Conservation (phyloP, 2,797 vertebrate genomes). For the Bryconaethiops microstoma region DNA sequence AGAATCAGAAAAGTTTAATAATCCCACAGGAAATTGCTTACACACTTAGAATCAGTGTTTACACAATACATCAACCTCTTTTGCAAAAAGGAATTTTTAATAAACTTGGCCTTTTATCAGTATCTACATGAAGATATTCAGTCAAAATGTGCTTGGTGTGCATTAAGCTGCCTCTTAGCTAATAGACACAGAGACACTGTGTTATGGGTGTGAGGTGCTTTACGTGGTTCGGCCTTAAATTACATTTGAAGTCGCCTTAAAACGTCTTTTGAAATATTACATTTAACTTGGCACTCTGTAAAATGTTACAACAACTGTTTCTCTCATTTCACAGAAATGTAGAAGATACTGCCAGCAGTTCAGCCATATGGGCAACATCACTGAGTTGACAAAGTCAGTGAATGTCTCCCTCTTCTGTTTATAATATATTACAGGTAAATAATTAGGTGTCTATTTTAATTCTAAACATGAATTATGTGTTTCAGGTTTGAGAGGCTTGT, state of each 20-base stretch:
- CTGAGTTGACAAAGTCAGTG: slow-evolving; percentile 36
- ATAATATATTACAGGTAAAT: not conserved
- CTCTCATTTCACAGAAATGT: slow-evolving; percentile 19
- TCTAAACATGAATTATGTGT: not conserved
- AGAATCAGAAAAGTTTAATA: too few relatives aligned
- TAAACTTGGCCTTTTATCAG: too few relatives aligned
- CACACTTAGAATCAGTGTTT: too few relatives aligned
- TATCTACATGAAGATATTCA: too few relatives aligned
- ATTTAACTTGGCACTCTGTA: not conserved
- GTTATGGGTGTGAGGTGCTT: too few relatives aligned
- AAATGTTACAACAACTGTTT: not conserved
- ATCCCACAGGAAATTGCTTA: too few relatives aligned
- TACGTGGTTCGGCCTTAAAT: too few relatives aligned
- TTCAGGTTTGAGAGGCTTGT: slow-evolving; percentile 43
- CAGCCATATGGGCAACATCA: slow-evolving; percentile 42
- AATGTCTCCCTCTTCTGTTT: not conserved
- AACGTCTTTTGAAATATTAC: not conserved
- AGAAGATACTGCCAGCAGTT: slow-evolving; percentile 36
- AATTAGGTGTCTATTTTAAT: not conserved
- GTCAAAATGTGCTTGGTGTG: too few relatives aligned
- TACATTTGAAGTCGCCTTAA: not conserved
- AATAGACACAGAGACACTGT: too few relatives aligned
- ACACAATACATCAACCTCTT: too few relatives aligned
- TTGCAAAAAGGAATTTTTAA: too few relatives aligned
- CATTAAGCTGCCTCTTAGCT: too few relatives aligned